Conservation (phyloP, 2,888 invertebrate genomes). For the Apotomis turbidana region DNA sequence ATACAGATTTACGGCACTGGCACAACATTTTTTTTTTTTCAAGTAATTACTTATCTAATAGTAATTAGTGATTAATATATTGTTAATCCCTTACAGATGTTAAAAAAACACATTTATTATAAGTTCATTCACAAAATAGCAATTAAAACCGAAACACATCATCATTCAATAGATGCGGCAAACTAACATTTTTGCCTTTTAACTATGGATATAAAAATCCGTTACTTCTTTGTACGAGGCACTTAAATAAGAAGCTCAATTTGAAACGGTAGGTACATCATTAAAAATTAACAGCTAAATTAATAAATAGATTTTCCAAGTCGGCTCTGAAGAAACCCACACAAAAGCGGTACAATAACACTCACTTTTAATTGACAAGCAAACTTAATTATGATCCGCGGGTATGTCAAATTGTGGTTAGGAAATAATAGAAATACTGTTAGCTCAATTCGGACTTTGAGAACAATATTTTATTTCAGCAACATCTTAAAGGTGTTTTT, state of each 20-base stretch:
- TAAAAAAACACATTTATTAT: too few species aligned
- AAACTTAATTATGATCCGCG: conserved; percentile 33
- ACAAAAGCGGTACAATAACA: conserved; percentile 33
- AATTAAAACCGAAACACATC: neutral
- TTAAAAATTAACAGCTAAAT: conserved; percentile 26
- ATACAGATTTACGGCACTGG: too few species aligned
- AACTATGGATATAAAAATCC: neutral
- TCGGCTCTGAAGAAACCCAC: conserved; percentile 18
- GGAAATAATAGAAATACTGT: conserved; percentile 25
- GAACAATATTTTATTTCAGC: neutral
- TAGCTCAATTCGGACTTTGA: neutral
- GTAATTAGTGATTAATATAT: too few species aligned
- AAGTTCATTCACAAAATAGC: too few species aligned
- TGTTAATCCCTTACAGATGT: too few species aligned
- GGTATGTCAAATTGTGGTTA: conserved; percentile 24
- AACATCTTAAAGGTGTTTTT: too few species aligned
- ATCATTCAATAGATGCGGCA: neutral
- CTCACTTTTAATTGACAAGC: conserved; percentile 41
- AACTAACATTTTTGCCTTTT: neutral
- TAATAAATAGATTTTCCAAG: conserved; percentile 22
- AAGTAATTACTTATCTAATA: too few species aligned
- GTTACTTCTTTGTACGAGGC: conserved; percentile 1
- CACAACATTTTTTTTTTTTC: too few species aligned
- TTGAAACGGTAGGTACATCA: conserved; percentile 10
- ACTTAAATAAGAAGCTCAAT: neutral